Conservation (phyloP, 2,888 invertebrate species). For the Tachina fera region DNA sequence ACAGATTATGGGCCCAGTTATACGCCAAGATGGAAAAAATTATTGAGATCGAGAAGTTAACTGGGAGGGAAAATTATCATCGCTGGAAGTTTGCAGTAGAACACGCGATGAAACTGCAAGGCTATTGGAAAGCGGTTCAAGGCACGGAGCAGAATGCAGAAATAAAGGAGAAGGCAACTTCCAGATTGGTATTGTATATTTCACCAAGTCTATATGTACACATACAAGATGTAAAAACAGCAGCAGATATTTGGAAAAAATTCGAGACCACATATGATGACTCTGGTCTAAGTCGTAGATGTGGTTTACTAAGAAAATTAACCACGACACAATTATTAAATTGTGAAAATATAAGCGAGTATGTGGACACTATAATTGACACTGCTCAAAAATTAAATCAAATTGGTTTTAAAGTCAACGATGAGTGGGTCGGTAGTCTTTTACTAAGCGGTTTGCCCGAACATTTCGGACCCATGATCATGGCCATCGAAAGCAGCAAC, state of each 20-base stretch:
- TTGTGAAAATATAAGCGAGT: conserved; percentile 43
- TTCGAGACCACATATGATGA: not conserved
- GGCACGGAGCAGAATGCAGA: conserved; percentile 7
- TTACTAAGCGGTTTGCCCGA: conserved; percentile 19
- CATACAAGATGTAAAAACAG: not conserved
- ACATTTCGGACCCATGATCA: conserved; percentile 55
- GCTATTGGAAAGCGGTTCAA: conserved; percentile 33
- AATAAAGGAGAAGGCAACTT: conserved; percentile 41
- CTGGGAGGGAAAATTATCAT: conserved; percentile 56
- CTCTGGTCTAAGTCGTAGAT: not conserved
- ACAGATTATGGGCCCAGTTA: conserved; percentile 2
- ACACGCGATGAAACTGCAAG: conserved; percentile 62
- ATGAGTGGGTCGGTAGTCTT: not conserved
- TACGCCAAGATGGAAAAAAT: conserved; percentile 4
- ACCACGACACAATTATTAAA: conserved; percentile 1
- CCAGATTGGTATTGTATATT: conserved; percentile 24
- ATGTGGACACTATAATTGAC: conserved; percentile 46
- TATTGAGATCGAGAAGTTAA: conserved; percentile 39
- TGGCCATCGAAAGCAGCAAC: conserved; percentile 34
- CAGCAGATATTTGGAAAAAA: too few species aligned
- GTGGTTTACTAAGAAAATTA: conserved; percentile 18
- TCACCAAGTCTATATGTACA: not conserved
- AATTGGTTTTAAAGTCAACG: not conserved
- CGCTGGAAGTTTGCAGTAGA: conserved; percentile 58
- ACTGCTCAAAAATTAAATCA: conserved; percentile 30